A percentile compares a stretch with the other conserved stretches of the same genome.
These are phyloP conservation scores for Agrotis puta DNA, from an alignment of 2,888 invertebrate species.

Conservation along the genomic window DNA sequence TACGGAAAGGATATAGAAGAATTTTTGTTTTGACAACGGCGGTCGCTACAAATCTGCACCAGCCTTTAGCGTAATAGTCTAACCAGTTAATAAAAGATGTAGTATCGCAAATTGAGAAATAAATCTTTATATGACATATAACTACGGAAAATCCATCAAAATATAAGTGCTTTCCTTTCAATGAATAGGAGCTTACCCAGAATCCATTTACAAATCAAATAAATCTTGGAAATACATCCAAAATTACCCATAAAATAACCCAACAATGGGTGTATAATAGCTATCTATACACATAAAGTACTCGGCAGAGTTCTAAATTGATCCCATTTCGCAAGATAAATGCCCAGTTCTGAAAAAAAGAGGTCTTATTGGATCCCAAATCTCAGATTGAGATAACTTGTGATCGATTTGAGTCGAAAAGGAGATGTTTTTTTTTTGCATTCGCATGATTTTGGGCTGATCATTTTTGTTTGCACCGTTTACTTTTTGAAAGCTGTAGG, in stretches of 20 bases:
- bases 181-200: conserved; percentile 26
- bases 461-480: background rate
- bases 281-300: conserved; percentile 52
- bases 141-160: conserved; percentile 17
- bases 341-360: conserved; percentile 72
- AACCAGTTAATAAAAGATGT: background rate
- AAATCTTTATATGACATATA: conserved; percentile 12
- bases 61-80: background rate
- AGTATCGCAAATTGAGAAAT: conserved; percentile 10
- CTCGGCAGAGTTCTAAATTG: conserved; percentile 66
- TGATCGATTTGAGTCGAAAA: conserved; percentile 70
- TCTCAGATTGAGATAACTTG: conserved; percentile 74
- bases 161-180: conserved; percentile 35
- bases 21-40: background rate
- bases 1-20: background rate
- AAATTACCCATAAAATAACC: conserved; percentile 54
- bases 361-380: conserved; percentile 76
- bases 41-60: background rate
- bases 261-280: conserved; percentile 42
- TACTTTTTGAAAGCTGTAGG: too few relatives aligned
- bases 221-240: conserved; percentile 49
- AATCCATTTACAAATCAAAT: conserved; percentile 50
- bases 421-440: conserved; percentile 23
- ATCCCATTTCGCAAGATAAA: conserved; percentile 77
- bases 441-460: conserved; percentile 25